phyloP scores from a whole-genome alignment of 2,113 vertebrate species.

The Amblyopsis rosae region DNA sequence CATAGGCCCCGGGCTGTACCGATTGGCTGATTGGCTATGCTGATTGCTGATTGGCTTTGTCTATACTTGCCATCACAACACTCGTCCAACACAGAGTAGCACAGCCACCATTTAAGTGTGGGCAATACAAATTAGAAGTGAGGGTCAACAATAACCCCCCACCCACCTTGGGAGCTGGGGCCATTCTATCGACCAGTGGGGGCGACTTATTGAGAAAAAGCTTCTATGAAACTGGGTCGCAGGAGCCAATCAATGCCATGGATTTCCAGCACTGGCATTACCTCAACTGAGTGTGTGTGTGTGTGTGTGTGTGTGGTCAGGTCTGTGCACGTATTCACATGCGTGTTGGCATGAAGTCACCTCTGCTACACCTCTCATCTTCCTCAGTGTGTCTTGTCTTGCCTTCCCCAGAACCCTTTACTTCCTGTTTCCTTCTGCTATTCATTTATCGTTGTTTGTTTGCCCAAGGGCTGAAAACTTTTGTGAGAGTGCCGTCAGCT shows the following conservation, averaged over 20 bases:
- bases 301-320: neutral
- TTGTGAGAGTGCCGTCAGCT: slow-evolving; percentile 4
- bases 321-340: too few relatives aligned
- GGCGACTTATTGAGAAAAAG: slow-evolving; percentile 76
- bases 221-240: slow-evolving; percentile 76
- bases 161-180: slow-evolving; percentile 60
- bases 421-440: slow-evolving; percentile 45
- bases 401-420: slow-evolving; percentile 44
- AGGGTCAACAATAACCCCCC: slow-evolving; percentile 29
- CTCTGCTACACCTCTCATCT: slow-evolving; percentile 29
- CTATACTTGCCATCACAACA: slow-evolving; percentile 44
- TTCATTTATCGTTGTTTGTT: slow-evolving; percentile 68
- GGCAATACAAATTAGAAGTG: slow-evolving; percentile 42
- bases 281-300: slow-evolving; percentile 51
- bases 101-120: slow-evolving; percentile 15
- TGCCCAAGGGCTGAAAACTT: slow-evolving; percentile 56
- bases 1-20: slow-evolving; percentile 20
- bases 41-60: too few relatives aligned
- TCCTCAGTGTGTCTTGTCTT: slow-evolving; percentile 25
- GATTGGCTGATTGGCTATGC: too few relatives aligned
- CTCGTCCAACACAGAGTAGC: slow-evolving; percentile 33
- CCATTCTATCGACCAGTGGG: slow-evolving; percentile 66
- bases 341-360: slow-evolving; percentile 38
- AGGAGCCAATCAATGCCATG: slow-evolving; percentile 75
- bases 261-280: slow-evolving; percentile 71